Evolutionary conservation across 2,113 vertebrate species (phyloP).

Genomic region (Rhea pennata): DNA sequence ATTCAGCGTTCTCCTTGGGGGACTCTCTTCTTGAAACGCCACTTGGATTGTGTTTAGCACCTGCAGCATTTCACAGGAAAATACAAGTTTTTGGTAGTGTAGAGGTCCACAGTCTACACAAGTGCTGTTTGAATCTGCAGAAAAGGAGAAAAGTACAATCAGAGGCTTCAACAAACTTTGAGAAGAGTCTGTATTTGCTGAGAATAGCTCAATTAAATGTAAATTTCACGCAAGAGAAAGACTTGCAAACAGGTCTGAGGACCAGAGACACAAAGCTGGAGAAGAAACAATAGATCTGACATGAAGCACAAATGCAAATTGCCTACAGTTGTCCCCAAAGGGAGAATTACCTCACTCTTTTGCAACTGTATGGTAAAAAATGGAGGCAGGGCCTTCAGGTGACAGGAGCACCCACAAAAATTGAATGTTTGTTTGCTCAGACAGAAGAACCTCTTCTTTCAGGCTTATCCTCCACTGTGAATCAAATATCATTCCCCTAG

Average conservation of each 20-base stretch:
- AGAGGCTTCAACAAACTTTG: neutral
- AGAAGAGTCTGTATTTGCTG: neutral
- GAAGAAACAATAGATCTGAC: neutral
- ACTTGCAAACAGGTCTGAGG: neutral
- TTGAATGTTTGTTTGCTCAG: neutral
- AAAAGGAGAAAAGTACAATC: neutral
- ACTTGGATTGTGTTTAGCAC: neutral
- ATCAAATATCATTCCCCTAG: neutral
- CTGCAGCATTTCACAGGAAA: neutral
- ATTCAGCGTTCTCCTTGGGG: neutral
- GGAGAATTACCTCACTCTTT: neutral
- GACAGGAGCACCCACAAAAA: neutral
- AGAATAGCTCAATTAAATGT: neutral
- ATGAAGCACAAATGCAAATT: neutral
- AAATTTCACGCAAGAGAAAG: neutral
- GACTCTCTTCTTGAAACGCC: neutral
- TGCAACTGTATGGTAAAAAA: neutral
- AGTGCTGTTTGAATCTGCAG: neutral
- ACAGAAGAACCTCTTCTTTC: neutral
- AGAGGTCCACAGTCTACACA: neutral
- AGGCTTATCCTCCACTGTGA: neutral
- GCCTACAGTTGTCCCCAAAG: neutral
- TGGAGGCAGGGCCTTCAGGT: neutral
- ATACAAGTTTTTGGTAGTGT: neutral
- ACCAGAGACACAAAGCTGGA: neutral